Evolutionary conservation across 2,888 invertebrate genomes (phyloP), one percentile per base, ranked within the genome.

Genomic region (Drosophila cyrtoloma): DNA sequence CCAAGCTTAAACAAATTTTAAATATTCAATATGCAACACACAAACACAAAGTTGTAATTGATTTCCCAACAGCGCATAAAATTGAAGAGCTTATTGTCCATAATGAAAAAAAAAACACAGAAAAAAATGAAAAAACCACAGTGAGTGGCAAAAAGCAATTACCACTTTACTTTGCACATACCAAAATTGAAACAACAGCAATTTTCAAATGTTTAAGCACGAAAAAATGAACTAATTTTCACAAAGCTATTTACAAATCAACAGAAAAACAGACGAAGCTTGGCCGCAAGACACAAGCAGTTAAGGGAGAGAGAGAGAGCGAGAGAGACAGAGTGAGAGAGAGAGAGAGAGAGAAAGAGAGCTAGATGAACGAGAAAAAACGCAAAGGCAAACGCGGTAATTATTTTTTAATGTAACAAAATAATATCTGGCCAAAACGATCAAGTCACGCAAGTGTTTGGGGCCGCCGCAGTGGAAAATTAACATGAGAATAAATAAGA

Each of bases 341-440:
- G 53, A 39, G 55, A 53, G 22, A 22, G 60, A 7, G 30, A 26
- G 26, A 7, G 14, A 19, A 7, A 16, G 47, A 26, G 42, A 37
- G 65, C 10, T 32, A 35, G 28, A 57, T 59, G 44, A 42, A 47
- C 7, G 62, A 59, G 65, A 70, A 62, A 58, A 69, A 78, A 90
- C 61, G 77, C 75, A 86, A 89, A 90, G 80, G 85, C 89, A 85
- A 85, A 90, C 80, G 86, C 81, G 86, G 91, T 86, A 90, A 90
- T 90, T 90, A 90, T 90, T 90, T 91, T 90, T 90, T 90, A 90
- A 90, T 90, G 90, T 90, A 90, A 91, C 91, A 91, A 91, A 91
- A 91, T 91, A 90, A 90, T 91, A 90, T 90, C 92, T 80, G 82
- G 77, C 91, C 90, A 89, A 90, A 91, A 86, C 90, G 90, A 90